Evolutionary conservation across 2,113 vertebrate species (phyloP).

Genomic region (Perca schrenkii): DNA sequence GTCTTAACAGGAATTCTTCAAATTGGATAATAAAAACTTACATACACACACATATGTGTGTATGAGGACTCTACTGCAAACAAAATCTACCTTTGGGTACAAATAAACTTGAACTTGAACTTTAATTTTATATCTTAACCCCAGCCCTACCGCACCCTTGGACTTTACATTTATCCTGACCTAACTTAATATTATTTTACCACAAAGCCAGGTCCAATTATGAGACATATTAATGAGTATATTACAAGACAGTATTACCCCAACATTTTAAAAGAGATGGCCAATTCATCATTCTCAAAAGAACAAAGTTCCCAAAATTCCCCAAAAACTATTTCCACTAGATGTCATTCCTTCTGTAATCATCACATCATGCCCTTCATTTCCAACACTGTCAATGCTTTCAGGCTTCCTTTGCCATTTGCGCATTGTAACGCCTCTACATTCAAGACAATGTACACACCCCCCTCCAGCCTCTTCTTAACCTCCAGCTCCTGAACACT

Average conservation of each 20-base stretch:
- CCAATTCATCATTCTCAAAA: neutral
- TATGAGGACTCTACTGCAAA: too few species aligned
- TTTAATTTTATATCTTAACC: too few species aligned
- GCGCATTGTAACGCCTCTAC: constrained; percentile 28
- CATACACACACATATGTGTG: neutral
- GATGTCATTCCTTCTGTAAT: constrained; percentile 14
- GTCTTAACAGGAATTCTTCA: neutral
- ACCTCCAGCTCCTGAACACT: constrained; percentile 46
- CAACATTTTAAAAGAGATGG: constrained; percentile 28
- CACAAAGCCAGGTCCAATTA: constrained; percentile 1
- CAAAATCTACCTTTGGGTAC: too few species aligned
- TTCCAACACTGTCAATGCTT: constrained; percentile 4
- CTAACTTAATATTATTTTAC: neutral
- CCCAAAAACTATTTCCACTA: constrained; percentile 8
- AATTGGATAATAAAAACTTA: neutral
- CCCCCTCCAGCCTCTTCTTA: constrained; percentile 8
- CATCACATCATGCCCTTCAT: constrained; percentile 19
- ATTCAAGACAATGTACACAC: constrained; percentile 36
- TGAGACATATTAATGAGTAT: neutral
- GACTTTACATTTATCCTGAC: neutral
- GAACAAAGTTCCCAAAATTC: neutral
- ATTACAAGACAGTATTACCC: neutral
- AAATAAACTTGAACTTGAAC: too few species aligned
- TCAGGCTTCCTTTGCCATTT: constrained; percentile 15
- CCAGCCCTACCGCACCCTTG: neutral